A percentile compares a stretch with the other conserved stretches of the same genome.
These are phyloP conservation scores for Drosophila sulfurigaster DNA, from an alignment of 1,140 invertebrate genomes.

Conservation along the genomic window DNA sequence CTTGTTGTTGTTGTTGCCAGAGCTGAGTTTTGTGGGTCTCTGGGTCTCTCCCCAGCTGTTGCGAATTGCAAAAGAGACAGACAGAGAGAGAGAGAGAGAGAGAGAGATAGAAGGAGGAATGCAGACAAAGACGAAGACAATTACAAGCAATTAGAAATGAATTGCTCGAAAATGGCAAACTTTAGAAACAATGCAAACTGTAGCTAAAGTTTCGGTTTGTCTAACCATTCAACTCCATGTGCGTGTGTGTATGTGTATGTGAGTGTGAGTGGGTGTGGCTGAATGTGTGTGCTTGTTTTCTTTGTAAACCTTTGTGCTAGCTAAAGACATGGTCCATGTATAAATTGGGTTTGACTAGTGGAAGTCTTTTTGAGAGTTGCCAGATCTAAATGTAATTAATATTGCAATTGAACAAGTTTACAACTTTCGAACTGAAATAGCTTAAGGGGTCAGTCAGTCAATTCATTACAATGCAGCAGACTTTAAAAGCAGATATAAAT, in stretches of 20 bases:
- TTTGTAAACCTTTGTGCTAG: slow-evolving; percentile 13
- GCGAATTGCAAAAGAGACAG: slow-evolving; percentile 44
- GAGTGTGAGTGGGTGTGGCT: not conserved
- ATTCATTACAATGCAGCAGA: no score
- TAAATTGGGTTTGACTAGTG: slow-evolving; percentile 13
- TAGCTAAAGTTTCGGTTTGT: slow-evolving; percentile 44
- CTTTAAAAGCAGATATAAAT: no score
- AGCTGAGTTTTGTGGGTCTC: slow-evolving; percentile 76
- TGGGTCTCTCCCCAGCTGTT: slow-evolving; percentile 77
- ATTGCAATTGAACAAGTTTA: not conserved
- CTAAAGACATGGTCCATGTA: slow-evolving; percentile 24
- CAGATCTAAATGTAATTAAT: slow-evolving; percentile 7
- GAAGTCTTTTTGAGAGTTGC: slow-evolving; percentile 2
- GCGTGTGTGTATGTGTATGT: not conserved
- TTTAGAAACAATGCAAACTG: slow-evolving; percentile 57
- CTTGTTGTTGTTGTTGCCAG: slow-evolving; percentile 50
- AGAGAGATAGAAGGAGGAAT: slow-evolving; percentile 3
- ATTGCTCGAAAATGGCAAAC: slow-evolving; percentile 67
- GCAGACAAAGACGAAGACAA: slow-evolving; percentile 56
- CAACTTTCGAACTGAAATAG: not conserved
- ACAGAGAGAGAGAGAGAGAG: not conserved
- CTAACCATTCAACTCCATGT: not conserved
- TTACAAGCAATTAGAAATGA: slow-evolving; percentile 83
- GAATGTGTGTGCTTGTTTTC: slow-evolving; percentile 1
- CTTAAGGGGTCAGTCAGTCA: not conserved